phyloP scores from a whole-genome alignment of 2,888 invertebrate genomes.

The Scaptomyza flava region DNA sequence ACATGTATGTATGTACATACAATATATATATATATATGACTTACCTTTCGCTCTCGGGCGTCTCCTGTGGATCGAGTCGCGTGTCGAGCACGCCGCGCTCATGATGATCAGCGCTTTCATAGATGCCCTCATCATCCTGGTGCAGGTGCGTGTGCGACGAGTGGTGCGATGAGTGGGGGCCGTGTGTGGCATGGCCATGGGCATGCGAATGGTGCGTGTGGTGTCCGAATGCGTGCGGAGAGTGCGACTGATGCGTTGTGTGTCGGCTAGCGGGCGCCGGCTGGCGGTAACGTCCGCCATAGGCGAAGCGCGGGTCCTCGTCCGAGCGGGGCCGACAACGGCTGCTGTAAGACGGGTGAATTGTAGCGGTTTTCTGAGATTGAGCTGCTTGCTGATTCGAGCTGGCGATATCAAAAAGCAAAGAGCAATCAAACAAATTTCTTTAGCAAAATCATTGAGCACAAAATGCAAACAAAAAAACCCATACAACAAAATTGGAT shows the following conservation, averaged over 20 bases:
- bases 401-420: conserved; percentile 69
- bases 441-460: conserved; percentile 22
- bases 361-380: conserved; percentile 85
- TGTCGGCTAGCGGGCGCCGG: conserved; percentile 84
- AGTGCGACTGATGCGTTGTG: conserved; percentile 86
- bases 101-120: conserved; percentile 93
- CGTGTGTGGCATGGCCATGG: conserved; percentile 85
- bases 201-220: conserved; percentile 85
- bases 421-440: conserved; percentile 24
- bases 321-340: conserved; percentile 87
- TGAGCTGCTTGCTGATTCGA: conserved; percentile 85
- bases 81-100: conserved; percentile 88
- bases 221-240: conserved; percentile 85
- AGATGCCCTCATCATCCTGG: conserved; percentile 93
- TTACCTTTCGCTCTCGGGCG: conserved; percentile 95
- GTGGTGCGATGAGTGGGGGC: conserved; percentile 85
- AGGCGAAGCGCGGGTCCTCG: conserved; percentile 90
- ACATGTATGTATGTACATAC: background rate
- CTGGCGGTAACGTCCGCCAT: conserved; percentile 87
- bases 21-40: conserved; percentile 58
- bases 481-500: background rate
- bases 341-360: conserved; percentile 86
- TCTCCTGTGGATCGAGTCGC: conserved; percentile 88
- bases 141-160: conserved; percentile 87
- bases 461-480: background rate